phyloP scores from a whole-genome alignment of 2,888 invertebrate species.

The Tetheella fluctuosa region DNA sequence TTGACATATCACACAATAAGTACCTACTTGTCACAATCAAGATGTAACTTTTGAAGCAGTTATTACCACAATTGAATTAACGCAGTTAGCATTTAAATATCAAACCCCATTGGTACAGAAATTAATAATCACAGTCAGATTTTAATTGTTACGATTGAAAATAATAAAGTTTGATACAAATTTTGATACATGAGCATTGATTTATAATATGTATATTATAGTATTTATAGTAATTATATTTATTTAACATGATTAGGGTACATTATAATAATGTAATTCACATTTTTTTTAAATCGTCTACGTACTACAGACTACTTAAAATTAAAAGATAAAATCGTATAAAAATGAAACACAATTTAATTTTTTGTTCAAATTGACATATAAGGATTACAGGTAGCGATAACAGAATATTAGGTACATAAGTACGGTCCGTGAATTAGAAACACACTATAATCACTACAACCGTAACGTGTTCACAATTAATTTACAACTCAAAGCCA shows the following conservation, averaged over 20 bases:
- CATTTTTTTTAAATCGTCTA: no score
- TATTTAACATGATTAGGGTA: no score
- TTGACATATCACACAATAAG: constrained; percentile 4
- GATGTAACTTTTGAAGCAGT: constrained; percentile 27
- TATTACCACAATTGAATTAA: not conserved
- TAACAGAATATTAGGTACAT: not conserved
- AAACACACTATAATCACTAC: not conserved
- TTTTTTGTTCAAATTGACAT: not conserved
- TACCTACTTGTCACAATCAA: constrained; percentile 46
- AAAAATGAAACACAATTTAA: no score
- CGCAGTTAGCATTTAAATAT: not conserved
- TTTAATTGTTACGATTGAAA: not conserved
- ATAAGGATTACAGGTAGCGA: not conserved
- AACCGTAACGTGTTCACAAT: not conserved
- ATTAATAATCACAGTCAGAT: not conserved
- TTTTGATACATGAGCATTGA: no score
- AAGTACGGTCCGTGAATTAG: not conserved
- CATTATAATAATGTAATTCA: no score
- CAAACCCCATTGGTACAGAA: not conserved
- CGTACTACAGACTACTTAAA: no score
- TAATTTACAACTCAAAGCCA: not conserved
- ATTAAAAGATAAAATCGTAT: no score
- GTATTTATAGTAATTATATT: no score
- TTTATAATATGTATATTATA: no score
- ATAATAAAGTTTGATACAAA: not conserved